Conservation (phyloP, 1,140 invertebrate species). For the Leucophenga varia region DNA sequence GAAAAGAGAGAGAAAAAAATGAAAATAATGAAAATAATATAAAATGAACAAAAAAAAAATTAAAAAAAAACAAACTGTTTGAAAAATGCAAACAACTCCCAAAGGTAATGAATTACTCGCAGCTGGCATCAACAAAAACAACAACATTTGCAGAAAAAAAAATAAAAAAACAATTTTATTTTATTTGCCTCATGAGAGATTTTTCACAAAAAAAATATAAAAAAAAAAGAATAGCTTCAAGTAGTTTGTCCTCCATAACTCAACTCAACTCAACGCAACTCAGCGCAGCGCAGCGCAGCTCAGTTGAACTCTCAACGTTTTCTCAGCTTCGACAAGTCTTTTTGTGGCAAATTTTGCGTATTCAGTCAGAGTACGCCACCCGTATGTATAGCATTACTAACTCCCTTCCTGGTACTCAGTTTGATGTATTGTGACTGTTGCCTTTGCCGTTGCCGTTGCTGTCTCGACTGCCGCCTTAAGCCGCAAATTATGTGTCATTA, state of each 20-base stretch:
- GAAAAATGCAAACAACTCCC: conserved; percentile 42
- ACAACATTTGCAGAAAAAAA: conserved; percentile 7
- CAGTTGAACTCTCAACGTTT: too few relatives aligned
- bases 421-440: too few relatives aligned
- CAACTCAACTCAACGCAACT: too few relatives aligned
- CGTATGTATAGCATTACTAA: too few relatives aligned
- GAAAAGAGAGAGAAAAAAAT: neutral
- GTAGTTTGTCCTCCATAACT: too few relatives aligned
- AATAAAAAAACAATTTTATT: conserved; percentile 39
- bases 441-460: conserved; percentile 7
- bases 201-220: conserved; percentile 16
- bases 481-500: conserved; percentile 52
- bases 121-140: conserved; percentile 26
- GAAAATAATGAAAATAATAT: neutral
- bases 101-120: conserved; percentile 39
- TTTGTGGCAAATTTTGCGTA: too few relatives aligned
- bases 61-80: neutral
- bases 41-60: neutral
- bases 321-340: too few relatives aligned
- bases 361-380: too few relatives aligned
- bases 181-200: conserved; percentile 50
- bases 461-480: conserved; percentile 26
- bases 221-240: too few relatives aligned
- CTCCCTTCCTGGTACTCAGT: too few relatives aligned
- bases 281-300: too few relatives aligned